These are phyloP conservation scores for Idaea aversata DNA, from an alignment of 2,888 invertebrate genomes.

Conservation along the genomic window DNA sequence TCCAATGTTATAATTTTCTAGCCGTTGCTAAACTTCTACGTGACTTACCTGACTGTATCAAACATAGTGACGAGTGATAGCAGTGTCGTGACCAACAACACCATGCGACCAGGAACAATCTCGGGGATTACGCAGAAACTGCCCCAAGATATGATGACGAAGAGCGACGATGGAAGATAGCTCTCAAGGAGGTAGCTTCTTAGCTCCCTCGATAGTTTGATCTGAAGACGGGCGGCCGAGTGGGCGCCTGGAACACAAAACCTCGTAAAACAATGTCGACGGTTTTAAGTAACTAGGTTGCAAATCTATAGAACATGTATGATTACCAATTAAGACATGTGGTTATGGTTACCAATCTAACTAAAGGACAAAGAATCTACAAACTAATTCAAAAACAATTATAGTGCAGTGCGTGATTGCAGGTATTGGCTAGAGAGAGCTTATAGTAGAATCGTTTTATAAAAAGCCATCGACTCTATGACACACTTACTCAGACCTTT, in stretches of 20 bases:
- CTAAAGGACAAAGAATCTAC: not conserved
- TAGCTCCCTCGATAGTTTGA: slow-evolving; percentile 81
- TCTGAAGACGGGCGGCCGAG: slow-evolving; percentile 81
- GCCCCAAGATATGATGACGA: slow-evolving; percentile 84
- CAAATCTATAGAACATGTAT: not conserved
- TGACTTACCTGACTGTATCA: slow-evolving; percentile 80
- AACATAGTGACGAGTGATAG: slow-evolving; percentile 84
- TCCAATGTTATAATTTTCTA: not conserved
- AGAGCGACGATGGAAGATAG: slow-evolving; percentile 82
- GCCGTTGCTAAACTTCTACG: not conserved
- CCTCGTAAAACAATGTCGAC: not conserved
- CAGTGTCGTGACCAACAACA: slow-evolving; percentile 82
- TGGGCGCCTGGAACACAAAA: slow-evolving; percentile 72
- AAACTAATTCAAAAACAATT: not conserved
- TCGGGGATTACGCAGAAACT: slow-evolving; percentile 84
- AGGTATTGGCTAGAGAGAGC: not conserved
- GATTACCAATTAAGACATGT: not conserved
- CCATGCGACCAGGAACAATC: slow-evolving; percentile 84
- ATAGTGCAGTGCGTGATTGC: not conserved
- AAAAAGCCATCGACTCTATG: too few relatives aligned
- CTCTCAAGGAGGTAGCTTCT: slow-evolving; percentile 82
- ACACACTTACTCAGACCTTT: too few relatives aligned
- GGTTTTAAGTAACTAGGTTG: not conserved
- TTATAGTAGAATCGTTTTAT: not conserved
- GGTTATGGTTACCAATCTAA: not conserved